Evolutionary conservation across 2,113 vertebrate species (phyloP), one percentile per base, ranked within the genome.

Genomic region (Percopsis transmontana): DNA sequence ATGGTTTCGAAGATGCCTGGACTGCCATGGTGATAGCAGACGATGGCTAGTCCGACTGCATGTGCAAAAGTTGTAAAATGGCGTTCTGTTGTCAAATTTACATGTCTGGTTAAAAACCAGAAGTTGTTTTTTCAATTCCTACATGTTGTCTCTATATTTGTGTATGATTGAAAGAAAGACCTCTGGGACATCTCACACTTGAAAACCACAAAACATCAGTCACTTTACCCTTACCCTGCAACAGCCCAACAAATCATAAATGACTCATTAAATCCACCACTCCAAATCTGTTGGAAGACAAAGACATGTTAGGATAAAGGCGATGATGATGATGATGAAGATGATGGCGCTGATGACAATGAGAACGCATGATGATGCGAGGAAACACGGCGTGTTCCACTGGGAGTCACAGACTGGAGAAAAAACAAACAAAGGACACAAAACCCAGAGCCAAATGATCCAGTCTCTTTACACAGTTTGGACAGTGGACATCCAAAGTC

Each of bases 261-360:
- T 52, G n/a, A 4, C 54, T 24, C 33, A 20, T n/a, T 14, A 62
- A 58, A 42, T 55, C 18, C 10, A 39, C 15, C 56, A 59, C 10
- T 77, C 44, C 13, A 40, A 11, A 40, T 65, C 45, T 45, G n/a
- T 40, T 67, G 69, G 50, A 16, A 68, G 67, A 74, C 42, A 2
- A 52, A 76, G 74, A 41, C 56, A 44, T 55, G 47, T 78, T 57
- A 24, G 10, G 18, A 53, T 53, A 20, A 27, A 1, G 33, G 23
- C 5, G 12, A 15, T 53, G 55, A 53, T 40, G 20, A 58, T 40
- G 23, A 54, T 16, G 54, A 58, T 78, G 66, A 58, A 13, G 13
- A 38, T 64, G 63, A 82, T 56, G 68, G 78, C 76, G 81, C 42
- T 15, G 4, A 77, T 86, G 74, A 40, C 20, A n/a, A 72, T 65